phyloP scores from a whole-genome alignment of 2,888 invertebrate genomes.

The Panzeria rudis region DNA sequence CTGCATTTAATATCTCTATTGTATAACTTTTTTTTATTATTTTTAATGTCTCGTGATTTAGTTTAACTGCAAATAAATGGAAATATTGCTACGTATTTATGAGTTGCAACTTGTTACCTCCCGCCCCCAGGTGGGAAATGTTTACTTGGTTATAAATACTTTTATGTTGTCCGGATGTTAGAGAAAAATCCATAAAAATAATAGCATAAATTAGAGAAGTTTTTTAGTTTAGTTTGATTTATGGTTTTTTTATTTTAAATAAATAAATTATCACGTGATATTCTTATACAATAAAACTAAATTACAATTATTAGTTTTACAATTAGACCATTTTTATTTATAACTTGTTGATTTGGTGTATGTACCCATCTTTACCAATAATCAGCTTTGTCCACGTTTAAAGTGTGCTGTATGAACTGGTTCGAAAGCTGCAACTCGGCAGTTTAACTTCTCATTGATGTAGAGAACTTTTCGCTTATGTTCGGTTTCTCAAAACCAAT shows the following conservation, averaged over 20 bases:
- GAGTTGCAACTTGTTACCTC: constrained; percentile 9
- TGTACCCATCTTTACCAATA: no score
- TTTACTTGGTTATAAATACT: not conserved
- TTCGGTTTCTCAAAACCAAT: no score
- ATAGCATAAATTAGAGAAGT: not conserved
- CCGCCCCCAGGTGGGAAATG: not conserved
- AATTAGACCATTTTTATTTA: no score
- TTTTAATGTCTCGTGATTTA: constrained; percentile 24
- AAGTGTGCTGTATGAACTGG: no score
- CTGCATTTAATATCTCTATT: not conserved
- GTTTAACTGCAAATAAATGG: constrained; percentile 27
- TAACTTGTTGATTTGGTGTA: no score
- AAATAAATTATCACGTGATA: not conserved
- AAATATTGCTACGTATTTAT: constrained; percentile 1
- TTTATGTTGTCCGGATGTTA: constrained; percentile 7
- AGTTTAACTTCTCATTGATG: no score
- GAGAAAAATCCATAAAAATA: not conserved
- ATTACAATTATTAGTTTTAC: no score
- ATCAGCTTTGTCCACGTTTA: no score
- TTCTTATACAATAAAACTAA: not conserved
- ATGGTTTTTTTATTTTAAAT: not conserved
- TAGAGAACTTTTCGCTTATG: no score
- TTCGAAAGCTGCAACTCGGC: no score
- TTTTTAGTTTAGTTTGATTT: not conserved
- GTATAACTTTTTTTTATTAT: not conserved